phyloP scores from a whole-genome alignment of 2,797 vertebrate species.

The Sternarchorhynchus goeldii region DNA sequence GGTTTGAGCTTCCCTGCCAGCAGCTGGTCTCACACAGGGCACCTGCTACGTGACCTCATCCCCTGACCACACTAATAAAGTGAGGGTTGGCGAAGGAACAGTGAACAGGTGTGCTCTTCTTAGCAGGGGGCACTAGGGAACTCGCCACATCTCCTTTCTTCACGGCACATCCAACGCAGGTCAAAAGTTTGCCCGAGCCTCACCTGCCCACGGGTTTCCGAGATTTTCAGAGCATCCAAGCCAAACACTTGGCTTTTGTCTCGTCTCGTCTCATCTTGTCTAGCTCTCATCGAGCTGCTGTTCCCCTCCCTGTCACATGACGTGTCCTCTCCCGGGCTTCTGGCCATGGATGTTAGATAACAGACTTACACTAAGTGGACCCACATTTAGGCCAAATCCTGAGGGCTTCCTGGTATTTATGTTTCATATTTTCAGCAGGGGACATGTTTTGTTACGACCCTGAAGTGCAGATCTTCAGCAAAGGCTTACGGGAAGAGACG shows the following conservation, averaged over 20 bases:
- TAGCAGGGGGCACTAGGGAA: no score
- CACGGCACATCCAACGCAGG: no score
- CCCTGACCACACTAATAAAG: neutral
- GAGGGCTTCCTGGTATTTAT: neutral
- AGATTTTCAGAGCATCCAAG: conserved; percentile 2
- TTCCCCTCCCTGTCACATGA: conserved; percentile 33
- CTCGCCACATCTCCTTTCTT: no score
- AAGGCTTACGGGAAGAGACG: neutral
- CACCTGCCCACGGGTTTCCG: neutral
- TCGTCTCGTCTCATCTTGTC: neutral
- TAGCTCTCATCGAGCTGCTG: neutral
- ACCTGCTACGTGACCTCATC: neutral
- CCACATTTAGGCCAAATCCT: conserved; percentile 45
- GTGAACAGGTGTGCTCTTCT: no score
- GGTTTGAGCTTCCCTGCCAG: conserved; percentile 11
- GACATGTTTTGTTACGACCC: neutral
- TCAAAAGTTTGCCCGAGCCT: neutral
- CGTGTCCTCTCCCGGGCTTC: conserved; percentile 49
- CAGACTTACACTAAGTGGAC: conserved; percentile 28
- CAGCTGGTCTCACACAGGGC: conserved; percentile 6
- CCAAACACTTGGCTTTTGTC: conserved; percentile 30
- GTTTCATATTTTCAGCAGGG: conserved; percentile 16
- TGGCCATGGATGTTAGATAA: conserved; percentile 49
- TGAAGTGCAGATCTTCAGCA: neutral
- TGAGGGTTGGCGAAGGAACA: neutral